Evolutionary conservation across 2,888 invertebrate species (phyloP).

Genomic region (Platycnemis pennipes): DNA sequence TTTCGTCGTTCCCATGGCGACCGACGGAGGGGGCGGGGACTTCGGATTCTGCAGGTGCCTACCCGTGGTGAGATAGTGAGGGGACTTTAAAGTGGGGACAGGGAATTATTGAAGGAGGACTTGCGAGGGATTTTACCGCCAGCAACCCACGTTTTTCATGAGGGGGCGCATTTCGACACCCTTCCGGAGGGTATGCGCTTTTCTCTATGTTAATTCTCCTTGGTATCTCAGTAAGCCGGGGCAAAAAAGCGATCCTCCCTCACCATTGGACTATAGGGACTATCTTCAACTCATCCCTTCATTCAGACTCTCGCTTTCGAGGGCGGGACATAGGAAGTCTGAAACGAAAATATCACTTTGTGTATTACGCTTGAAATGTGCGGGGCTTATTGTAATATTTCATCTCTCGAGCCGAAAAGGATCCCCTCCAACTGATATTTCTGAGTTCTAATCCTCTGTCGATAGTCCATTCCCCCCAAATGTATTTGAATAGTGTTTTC

Average conservation of each 20-base stretch:
- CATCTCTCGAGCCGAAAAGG: no score
- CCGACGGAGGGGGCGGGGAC: not conserved
- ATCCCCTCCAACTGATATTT: no score
- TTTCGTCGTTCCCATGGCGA: constrained; percentile 35
- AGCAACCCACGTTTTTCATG: not conserved
- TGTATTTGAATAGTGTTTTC: no score
- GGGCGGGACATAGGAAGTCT: not conserved
- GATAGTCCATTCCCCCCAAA: no score
- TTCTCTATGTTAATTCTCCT: not conserved
- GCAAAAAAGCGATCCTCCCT: not conserved
- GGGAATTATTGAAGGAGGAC: not conserved
- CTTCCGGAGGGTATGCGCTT: not conserved
- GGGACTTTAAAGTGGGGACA: constrained; percentile 13
- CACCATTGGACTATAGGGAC: not conserved
- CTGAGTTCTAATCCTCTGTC: no score
- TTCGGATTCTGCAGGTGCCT: not conserved
- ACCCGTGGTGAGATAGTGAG: not conserved
- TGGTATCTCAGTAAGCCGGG: not conserved
- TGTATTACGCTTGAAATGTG: no score
- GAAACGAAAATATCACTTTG: no score
- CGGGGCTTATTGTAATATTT: no score
- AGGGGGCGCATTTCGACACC: not conserved
- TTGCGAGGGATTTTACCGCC: not conserved
- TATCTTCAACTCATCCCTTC: not conserved
- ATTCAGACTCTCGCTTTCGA: not conserved